phyloP scores from a whole-genome alignment of 1,140 invertebrate genomes.

The Epicauta chinensis region DNA sequence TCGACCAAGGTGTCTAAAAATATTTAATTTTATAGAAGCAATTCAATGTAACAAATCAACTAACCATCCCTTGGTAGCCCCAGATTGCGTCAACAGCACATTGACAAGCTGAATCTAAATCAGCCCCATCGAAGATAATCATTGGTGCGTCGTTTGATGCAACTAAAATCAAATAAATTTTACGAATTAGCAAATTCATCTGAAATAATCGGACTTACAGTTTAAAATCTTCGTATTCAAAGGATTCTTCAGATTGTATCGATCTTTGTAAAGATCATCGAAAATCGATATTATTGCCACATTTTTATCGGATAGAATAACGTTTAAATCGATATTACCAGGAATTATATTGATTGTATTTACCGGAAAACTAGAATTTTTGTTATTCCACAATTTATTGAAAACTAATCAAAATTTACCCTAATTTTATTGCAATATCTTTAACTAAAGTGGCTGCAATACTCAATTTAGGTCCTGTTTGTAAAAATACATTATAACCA shows the following conservation, averaged over 20 bases:
- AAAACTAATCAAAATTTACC: conserved; percentile 22
- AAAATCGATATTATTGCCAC: conserved; percentile 17
- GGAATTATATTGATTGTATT: conserved; percentile 19
- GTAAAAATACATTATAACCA: conserved; percentile 29
- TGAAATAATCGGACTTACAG: conserved; percentile 9
- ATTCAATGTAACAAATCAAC: conserved; percentile 6
- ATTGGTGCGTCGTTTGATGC: conserved; percentile 38
- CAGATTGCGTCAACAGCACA: conserved; percentile 49
- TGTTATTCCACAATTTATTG: neutral
- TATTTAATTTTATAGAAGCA: conserved; percentile 5
- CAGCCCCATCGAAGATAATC: conserved; percentile 53
- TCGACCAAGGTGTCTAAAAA: conserved; percentile 49
- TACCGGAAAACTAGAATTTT: conserved; percentile 24
- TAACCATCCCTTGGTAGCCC: conserved; percentile 52
- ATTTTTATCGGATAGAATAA: conserved; percentile 17
- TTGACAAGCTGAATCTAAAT: conserved; percentile 55
- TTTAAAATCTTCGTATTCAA: conserved; percentile 18
- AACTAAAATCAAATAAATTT: no score
- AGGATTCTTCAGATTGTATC: conserved; percentile 11
- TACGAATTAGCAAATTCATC: no score
- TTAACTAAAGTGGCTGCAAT: conserved; percentile 22
- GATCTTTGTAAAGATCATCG: conserved; percentile 15
- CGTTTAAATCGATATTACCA: conserved; percentile 11
- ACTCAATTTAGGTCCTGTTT: conserved; percentile 20
- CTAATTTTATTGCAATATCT: conserved; percentile 29